Conservation (phyloP, 2,113 vertebrate species). For the Steatornis caripensis region DNA sequence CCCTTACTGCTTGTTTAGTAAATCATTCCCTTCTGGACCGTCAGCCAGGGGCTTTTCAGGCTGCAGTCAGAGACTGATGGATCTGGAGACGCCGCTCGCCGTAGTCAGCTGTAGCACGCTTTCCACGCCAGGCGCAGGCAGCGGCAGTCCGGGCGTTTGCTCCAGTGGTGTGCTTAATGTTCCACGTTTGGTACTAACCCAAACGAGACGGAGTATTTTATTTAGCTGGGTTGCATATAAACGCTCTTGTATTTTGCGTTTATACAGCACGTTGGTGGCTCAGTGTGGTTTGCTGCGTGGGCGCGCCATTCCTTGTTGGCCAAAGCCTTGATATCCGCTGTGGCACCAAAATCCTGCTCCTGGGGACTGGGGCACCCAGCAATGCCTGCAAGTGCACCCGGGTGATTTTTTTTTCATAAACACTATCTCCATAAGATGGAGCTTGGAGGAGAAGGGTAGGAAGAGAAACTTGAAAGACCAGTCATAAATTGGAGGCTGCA, state of each 20-base stretch:
- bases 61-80: background rate
- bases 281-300: background rate
- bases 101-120: fast-evolving
- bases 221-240: background rate
- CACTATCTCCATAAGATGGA: background rate
- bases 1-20: background rate
- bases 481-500: background rate
- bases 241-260: fast-evolving
- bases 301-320: background rate
- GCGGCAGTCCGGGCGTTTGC: fast-evolving
- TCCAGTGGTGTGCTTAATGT: fast-evolving
- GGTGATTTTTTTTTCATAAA: background rate
- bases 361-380: too few relatives aligned
- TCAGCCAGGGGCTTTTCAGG: background rate
- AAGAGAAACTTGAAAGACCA: background rate
- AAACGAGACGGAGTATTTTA: background rate
- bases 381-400: background rate
- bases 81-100: fast-evolving
- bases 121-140: fast-evolving
- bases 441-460: background rate
- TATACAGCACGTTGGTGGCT: fast-evolving
- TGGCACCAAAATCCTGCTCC: background rate
- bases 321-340: background rate
- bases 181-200: fast-evolving
- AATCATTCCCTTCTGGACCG: background rate